phyloP scores from a whole-genome alignment of 1,140 invertebrate genomes.

The Musca vetustissima region DNA sequence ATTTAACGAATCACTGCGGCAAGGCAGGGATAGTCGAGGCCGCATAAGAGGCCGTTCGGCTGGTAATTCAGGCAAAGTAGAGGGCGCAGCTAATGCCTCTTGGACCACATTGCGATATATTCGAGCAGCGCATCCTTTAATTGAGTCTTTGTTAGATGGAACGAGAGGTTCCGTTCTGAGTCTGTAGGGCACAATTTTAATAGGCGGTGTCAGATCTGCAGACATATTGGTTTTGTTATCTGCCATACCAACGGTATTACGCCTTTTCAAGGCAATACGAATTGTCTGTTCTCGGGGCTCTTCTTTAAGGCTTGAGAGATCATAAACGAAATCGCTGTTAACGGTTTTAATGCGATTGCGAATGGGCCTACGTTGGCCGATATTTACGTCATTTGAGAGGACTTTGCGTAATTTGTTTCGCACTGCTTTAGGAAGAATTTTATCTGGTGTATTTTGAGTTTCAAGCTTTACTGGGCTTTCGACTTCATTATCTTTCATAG shows the following conservation, averaged over 20 bases:
- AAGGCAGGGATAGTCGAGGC: slow-evolving; percentile 38
- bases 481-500: background rate
- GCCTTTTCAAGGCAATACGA: slow-evolving; percentile 13
- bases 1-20: slow-evolving; percentile 36
- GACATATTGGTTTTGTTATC: background rate
- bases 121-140: slow-evolving; percentile 1
- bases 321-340: slow-evolving; percentile 70
- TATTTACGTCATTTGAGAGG: background rate
- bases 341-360: slow-evolving; percentile 66
- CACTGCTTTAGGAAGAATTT: background rate
- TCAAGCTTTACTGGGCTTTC: too few relatives aligned
- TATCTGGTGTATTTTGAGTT: background rate
- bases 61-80: slow-evolving; percentile 45
- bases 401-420: slow-evolving; percentile 8
- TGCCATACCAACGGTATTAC: slow-evolving; percentile 25
- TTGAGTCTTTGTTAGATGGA: background rate
- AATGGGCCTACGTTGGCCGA: slow-evolving; percentile 57
- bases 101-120: slow-evolving; percentile 29
- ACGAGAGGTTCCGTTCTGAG: slow-evolving; percentile 10
- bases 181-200: slow-evolving; percentile 8
- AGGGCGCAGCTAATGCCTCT: slow-evolving; percentile 43
- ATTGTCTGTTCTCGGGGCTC: slow-evolving; percentile 16
- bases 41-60: slow-evolving; percentile 48
- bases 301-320: slow-evolving; percentile 61
- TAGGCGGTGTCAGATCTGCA: background rate